Evolutionary conservation across 2,797 vertebrate genomes (phyloP).

Genomic region (Microhierax caerulescens): DNA sequence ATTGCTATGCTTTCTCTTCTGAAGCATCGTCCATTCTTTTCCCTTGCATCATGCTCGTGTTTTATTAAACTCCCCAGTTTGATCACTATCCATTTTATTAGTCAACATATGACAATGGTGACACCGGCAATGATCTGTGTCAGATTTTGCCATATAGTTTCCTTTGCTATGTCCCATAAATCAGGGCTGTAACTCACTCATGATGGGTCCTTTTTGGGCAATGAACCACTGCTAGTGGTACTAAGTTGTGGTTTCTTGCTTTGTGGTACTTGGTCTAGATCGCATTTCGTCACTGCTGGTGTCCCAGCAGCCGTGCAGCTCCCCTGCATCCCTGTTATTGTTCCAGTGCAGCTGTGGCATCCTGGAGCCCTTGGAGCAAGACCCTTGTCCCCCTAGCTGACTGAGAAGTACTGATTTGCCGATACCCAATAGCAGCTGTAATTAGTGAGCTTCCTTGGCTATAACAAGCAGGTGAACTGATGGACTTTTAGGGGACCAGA

Average conservation of each 20-base stretch:
- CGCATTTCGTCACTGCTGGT: accelerated
- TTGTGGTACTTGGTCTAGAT: neutral
- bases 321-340: neutral
- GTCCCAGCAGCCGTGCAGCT: neutral
- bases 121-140: neutral
- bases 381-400: neutral
- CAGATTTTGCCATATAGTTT: neutral
- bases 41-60: neutral
- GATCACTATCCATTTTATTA: neutral
- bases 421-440: neutral
- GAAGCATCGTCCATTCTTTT: neutral
- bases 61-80: neutral
- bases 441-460: neutral
- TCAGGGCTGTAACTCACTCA: neutral
- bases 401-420: neutral
- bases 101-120: neutral
- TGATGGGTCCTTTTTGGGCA: neutral
- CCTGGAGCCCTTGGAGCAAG: neutral
- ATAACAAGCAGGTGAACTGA: neutral
- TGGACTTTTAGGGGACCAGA: neutral
- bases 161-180: neutral
- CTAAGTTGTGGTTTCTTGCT: neutral
- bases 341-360: neutral
- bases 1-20: neutral
- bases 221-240: neutral